Percentiles rank a stretch among this genome's conserved stretches.
Evolutionary conservation across 2,113 vertebrate species (phyloP).

Genomic region (Equus quagga): DNA sequence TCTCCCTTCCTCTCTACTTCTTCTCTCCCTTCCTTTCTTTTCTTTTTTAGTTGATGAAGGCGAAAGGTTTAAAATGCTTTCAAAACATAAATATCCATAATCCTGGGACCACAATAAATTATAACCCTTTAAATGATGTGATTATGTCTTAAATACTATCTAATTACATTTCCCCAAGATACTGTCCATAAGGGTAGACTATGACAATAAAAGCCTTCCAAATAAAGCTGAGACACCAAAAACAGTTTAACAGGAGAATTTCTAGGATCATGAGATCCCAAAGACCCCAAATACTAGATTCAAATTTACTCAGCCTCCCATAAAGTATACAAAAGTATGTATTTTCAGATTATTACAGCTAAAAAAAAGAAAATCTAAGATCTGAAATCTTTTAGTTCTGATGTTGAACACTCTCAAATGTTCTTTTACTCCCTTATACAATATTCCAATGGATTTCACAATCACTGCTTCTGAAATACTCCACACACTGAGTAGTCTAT

Average conservation of each 20-base stretch:
- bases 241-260: slow-evolving; percentile 32
- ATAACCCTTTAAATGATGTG: neutral
- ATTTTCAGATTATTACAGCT: slow-evolving; percentile 20
- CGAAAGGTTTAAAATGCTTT: slow-evolving; percentile 35
- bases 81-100: neutral
- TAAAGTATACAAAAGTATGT: neutral
- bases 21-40: neutral
- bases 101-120: neutral
- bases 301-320: neutral
- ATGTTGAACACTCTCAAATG: neutral
- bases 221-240: neutral
- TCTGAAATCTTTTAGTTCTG: slow-evolving; percentile 7
- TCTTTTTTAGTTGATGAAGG: slow-evolving; percentile 14
- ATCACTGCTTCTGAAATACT: slow-evolving; percentile 1
- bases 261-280: neutral
- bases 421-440: neutral
- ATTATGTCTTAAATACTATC: neutral
- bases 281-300: slow-evolving; percentile 10
- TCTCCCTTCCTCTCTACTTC: too few species aligned
- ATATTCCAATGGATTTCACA: slow-evolving; percentile 9
- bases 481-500: neutral
- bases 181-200: neutral
- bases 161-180: neutral
- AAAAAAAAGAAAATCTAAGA: neutral
- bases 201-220: neutral